Percentiles rank a stretch among this genome's conserved stretches.
These are phyloP conservation scores for Argyresthia albistria DNA, from an alignment of 2,888 invertebrate species.

Conservation along the genomic window DNA sequence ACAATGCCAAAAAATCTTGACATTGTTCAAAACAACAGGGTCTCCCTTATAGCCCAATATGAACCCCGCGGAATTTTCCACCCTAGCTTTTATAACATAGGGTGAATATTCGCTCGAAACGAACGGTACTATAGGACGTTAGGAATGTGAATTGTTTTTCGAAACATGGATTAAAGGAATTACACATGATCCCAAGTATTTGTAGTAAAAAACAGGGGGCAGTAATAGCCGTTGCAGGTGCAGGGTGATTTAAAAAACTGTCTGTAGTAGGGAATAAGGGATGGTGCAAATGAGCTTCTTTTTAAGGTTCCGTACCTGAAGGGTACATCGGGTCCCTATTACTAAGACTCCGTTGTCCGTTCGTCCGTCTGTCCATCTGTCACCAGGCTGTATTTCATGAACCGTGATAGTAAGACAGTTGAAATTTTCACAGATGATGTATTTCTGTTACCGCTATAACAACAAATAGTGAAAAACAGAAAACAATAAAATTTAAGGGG, in stretches of 20 bases:
- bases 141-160: neutral
- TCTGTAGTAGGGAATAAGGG: slow-evolving; percentile 28
- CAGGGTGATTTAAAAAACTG: slow-evolving; percentile 27
- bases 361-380: no score
- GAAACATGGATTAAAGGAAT: slow-evolving; percentile 64
- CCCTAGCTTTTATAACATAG: neutral
- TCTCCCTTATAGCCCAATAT: slow-evolving; percentile 10
- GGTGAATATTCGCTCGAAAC: neutral
- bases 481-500: no score
- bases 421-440: no score
- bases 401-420: no score
- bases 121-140: neutral
- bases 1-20: slow-evolving; percentile 64
- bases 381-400: no score
- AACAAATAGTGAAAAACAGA: no score
- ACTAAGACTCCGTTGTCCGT: no score
- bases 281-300: slow-evolving; percentile 4
- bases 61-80: slow-evolving; percentile 11
- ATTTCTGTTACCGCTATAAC: no score
- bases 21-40: slow-evolving; percentile 20
- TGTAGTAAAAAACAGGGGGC: slow-evolving; percentile 57
- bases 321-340: no score
- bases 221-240: slow-evolving; percentile 54
- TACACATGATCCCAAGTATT: slow-evolving; percentile 47
- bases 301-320: no score